Evolutionary conservation across 2,888 invertebrate species (phyloP).

Genomic region (Timandra comae): DNA sequence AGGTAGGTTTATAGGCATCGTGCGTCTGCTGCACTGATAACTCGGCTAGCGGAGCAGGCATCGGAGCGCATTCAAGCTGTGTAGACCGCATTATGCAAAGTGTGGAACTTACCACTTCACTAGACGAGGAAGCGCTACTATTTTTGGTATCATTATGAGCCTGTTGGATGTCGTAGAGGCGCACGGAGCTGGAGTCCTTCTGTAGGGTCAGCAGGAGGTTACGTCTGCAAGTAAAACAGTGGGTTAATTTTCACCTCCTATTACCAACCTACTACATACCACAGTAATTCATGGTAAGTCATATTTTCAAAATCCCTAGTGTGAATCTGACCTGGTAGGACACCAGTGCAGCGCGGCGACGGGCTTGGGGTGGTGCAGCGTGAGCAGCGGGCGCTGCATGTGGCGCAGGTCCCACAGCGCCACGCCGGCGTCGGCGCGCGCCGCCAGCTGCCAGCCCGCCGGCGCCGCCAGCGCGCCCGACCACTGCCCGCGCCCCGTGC

Average conservation of each 20-base stretch:
- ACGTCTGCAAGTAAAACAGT: too few species aligned
- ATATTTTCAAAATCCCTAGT: too few species aligned
- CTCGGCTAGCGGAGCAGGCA: too few species aligned
- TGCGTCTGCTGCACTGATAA: too few species aligned
- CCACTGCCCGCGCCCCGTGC: conserved; percentile 87
- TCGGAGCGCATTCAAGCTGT: too few species aligned
- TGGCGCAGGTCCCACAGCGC: conserved; percentile 92
- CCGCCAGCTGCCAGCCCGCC: conserved; percentile 86
- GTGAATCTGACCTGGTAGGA: conserved; percentile 84
- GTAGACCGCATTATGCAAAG: too few species aligned
- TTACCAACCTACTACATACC: too few species aligned
- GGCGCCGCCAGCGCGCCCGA: conserved; percentile 87
- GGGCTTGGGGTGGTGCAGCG: conserved; percentile 80
- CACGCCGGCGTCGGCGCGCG: conserved; percentile 87
- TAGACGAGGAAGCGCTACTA: conserved; percentile 18
- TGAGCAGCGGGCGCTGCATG: conserved; percentile 88
- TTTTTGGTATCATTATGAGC: conserved; percentile 35
- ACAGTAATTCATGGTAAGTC: too few species aligned
- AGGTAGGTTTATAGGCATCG: too few species aligned
- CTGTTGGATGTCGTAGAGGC: conserved; percentile 88
- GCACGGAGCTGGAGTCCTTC: conserved; percentile 85
- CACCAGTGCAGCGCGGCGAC: conserved; percentile 91
- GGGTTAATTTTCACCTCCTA: too few species aligned
- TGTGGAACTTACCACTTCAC: conserved; percentile 32
- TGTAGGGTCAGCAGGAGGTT: conserved; percentile 89